A percentile compares a stretch with the other conserved stretches of the same genome.
Conservation (phyloP, 2,888 invertebrate genomes). For the Drosophila prostipennis region DNA sequence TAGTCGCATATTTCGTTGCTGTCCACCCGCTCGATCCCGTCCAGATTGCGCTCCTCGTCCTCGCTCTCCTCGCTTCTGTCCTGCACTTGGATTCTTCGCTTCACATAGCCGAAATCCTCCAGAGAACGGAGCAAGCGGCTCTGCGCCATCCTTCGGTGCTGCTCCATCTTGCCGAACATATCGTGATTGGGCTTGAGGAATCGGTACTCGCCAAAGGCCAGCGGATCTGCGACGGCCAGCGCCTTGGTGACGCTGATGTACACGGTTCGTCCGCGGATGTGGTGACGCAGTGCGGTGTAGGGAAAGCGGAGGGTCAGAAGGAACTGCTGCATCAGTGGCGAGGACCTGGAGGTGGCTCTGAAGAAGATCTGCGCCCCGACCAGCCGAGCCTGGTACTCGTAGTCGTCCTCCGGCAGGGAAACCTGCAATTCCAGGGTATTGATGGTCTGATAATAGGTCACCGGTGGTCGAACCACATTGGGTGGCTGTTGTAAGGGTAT, state of each 20-base stretch:
- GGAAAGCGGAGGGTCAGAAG: slow-evolving; percentile 25
- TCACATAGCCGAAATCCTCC: too few species aligned
- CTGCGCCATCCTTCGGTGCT: neutral
- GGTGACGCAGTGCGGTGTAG: slow-evolving; percentile 22
- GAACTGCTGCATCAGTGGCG: slow-evolving; percentile 36
- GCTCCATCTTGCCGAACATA: slow-evolving; percentile 1
- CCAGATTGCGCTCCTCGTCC: neutral
- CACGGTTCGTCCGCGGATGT: slow-evolving; percentile 52
- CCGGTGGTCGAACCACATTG: slow-evolving; percentile 44
- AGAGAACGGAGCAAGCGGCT: neutral
- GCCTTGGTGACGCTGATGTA: slow-evolving; percentile 50
- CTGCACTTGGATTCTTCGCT: neutral
- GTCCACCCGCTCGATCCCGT: neutral
- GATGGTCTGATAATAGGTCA: slow-evolving; percentile 57
- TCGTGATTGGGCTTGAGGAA: slow-evolving; percentile 60
- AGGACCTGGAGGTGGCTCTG: neutral
- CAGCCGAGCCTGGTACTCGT: slow-evolving; percentile 31
- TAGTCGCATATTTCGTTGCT: neutral
- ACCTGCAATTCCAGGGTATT: slow-evolving; percentile 56
- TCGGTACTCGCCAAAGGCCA: slow-evolving; percentile 39
- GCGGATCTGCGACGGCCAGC: slow-evolving; percentile 37
- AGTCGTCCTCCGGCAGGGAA: slow-evolving; percentile 35
- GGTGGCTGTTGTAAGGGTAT: neutral
- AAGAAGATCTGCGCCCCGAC: neutral
- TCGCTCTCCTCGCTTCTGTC: too few species aligned